Evolutionary conservation across 2,797 vertebrate genomes (phyloP), one percentile per base, ranked within the genome.

Genomic region (Chiroxiphia lanceolata): DNA sequence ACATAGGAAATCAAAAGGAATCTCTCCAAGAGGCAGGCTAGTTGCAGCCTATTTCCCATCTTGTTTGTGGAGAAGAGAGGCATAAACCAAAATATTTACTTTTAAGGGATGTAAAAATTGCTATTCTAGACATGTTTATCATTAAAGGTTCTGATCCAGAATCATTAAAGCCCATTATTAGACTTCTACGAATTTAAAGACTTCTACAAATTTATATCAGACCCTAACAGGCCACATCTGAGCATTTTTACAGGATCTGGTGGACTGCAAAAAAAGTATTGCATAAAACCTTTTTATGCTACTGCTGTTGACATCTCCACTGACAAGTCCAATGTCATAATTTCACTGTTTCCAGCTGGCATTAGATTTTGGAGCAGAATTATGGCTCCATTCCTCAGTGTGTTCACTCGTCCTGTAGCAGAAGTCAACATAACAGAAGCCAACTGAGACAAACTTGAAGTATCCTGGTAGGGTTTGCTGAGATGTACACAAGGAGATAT

Each of bases 351-450:
- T 96, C 94, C 93, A 96, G 92, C 92, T 96, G 96, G 90, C 87
- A 94, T 85, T 91, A 87, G 90, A 78, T 96, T 95, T 92, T 96
- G 90, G 92, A 96, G 90, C 95, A 95, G 90, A 96, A 94, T 96
- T 96, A 96, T 96, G 94, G 96, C 94, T 96, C 95, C 90, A 93
- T 94, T 97, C 95, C 94, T 96, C 88, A 91, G 54, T 91, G 81
- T 95, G 96, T 95, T 96, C 90, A 91, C 94, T 95, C 33, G 29
- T 96, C 90, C 92, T 97, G 69, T 87, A 92, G 86, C 82, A 95
- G 93, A 93, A 96, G 90, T 96, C 95, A 96, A 93, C 92, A 91
- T 93, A 96, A 94, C 94, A 96, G 93, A 97, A 96, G 89, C 89
- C 69, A 93, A 87, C 75, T 92, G 83, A 92, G 93, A 89, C 75